phyloP scores from a whole-genome alignment of 2,888 invertebrate species.

The Himalopsyche kuldschensis region DNA sequence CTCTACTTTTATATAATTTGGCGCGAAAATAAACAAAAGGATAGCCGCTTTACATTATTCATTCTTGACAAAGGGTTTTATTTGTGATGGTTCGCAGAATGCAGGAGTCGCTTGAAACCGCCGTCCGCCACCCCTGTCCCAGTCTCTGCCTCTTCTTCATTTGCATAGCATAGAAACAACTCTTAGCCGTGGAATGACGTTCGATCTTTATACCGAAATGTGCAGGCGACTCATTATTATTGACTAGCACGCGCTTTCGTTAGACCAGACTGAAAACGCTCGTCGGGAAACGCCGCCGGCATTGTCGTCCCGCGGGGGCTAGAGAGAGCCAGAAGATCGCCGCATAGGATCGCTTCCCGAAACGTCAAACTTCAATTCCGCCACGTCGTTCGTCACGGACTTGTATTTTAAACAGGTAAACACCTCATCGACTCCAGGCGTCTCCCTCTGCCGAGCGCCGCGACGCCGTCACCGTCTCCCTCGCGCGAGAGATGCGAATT shows the following conservation, averaged over 20 bases:
- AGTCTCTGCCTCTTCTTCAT: neutral
- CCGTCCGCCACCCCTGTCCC: neutral
- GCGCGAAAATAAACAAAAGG: neutral
- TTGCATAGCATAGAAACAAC: neutral
- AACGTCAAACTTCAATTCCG: conserved; percentile 29
- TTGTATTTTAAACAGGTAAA: conserved; percentile 28
- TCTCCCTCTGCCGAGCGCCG: conserved; percentile 3
- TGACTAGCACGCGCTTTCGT: neutral
- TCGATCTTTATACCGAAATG: neutral
- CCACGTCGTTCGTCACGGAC: conserved; percentile 22
- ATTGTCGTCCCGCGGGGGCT: neutral
- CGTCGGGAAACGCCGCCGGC: neutral
- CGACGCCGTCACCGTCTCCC: conserved; percentile 10
- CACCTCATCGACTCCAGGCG: conserved; percentile 7
- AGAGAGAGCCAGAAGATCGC: conserved; percentile 8
- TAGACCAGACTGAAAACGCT: neutral
- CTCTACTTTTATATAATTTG: neutral
- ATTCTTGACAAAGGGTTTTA: neutral
- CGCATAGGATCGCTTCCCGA: conserved; percentile 22
- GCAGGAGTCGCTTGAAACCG: neutral
- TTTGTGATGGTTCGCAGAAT: neutral
- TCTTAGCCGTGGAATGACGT: neutral
- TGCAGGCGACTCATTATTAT: neutral
- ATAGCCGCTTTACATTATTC: neutral
- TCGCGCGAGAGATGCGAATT: neutral